Conservation (phyloP, 2,113 vertebrate genomes). For the Sylvietta virens region DNA sequence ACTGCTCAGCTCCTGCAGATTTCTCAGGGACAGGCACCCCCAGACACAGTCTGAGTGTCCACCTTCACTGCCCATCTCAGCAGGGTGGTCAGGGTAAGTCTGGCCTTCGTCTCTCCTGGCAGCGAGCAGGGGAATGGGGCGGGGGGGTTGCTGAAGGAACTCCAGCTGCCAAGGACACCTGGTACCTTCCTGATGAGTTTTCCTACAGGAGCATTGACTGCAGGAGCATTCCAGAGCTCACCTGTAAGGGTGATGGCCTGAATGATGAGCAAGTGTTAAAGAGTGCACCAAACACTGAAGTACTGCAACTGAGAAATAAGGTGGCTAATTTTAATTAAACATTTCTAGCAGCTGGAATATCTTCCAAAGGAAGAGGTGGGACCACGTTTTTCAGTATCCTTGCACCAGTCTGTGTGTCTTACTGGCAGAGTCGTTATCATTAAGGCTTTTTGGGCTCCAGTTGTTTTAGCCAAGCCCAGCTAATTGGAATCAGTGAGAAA, state of each 20-base stretch:
- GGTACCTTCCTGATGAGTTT: not conserved
- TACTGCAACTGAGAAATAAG: not conserved
- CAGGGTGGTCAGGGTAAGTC: conserved; percentile 85
- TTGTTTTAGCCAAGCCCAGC: not conserved
- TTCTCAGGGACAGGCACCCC: conserved; percentile 39
- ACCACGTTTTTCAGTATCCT: not conserved
- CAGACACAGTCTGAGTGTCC: conserved; percentile 65
- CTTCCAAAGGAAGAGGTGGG: not conserved
- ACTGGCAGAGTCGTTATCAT: not conserved
- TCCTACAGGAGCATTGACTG: not conserved
- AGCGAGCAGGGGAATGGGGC: not conserved
- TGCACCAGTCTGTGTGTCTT: not conserved
- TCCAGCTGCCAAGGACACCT: not conserved
- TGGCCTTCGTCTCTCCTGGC: not conserved
- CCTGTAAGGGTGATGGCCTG: not conserved
- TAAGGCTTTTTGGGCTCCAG: not conserved
- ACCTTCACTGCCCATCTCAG: conserved; percentile 80
- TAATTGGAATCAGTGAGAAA: not conserved
- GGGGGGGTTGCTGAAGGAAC: not conserved
- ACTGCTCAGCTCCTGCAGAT: conserved; percentile 39
- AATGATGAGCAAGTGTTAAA: not conserved
- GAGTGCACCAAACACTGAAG: not conserved
- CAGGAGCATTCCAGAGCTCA: not conserved
- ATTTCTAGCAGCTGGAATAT: not conserved
- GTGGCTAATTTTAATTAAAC: not conserved